Base-by-base conservation (phyloP, 2,888 invertebrate species). In the Drosophila dives region DNA sequence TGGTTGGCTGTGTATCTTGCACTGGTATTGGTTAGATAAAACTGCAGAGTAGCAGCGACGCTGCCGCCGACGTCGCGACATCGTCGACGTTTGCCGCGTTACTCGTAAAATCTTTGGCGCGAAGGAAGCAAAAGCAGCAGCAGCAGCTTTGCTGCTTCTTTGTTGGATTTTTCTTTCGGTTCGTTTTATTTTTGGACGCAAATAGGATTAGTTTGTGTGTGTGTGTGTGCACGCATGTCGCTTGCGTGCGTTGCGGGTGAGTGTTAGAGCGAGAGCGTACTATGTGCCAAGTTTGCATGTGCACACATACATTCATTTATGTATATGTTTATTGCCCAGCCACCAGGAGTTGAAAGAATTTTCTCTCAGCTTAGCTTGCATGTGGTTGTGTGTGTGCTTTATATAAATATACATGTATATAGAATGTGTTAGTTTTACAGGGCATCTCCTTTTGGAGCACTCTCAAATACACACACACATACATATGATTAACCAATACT, bases 1-100 rank as follows among this genome's bases (percentile, higher is more conserved):
- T 75, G 79, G 81, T 71, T 80, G 83, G 68, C 48, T 61, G 54
- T 61, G 50, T 54, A 45, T n/a, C 67, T 63, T 67, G 55, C 75
- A 51, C 50, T 88, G 71, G 84, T 85, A 77, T 85, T 80, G 73
- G 85, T 85, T 85, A 85, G 85, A 85, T 85, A 85, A 89, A 77
- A 70, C 62, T 75, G 83, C 81, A 83, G 80, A 80, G 77, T 55
- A 51, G 64, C 64, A 32, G 6, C 55, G 36, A 10, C 29, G 67
- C 15, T 33, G 50, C 49, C 67, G 77, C 26, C 26, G 51, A 42
- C 78, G 65, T 45, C 66, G 56, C 38, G 65, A 55, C 38, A 38
- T 49, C 58, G 54, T 17, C 38, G 38, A 50, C 60, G 56, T 20
- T 55, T 7, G 55, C 74, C 50, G 45, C 58, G 56, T 54, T 63